Base-by-base conservation (phyloP, 92 coral and sea anemone species). In the Heteractis magnifica region DNA sequence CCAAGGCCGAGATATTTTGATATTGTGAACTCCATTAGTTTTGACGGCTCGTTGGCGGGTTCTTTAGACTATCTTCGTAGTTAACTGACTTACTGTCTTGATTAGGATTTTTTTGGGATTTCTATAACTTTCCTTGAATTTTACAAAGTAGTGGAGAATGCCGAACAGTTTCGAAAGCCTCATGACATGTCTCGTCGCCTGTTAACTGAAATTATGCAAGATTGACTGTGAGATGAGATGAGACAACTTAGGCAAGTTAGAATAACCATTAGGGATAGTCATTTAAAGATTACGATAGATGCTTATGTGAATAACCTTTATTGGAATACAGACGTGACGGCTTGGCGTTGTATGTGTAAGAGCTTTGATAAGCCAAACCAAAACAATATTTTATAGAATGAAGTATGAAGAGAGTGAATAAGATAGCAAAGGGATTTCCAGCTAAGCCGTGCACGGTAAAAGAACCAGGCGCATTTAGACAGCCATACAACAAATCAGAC, bases 41-140 rank as follows among this genome's bases (percentile, higher is more conserved):
- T 18, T 62, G 70, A 62, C 70, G 65, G 6, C 18, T 59, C 65
- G 65, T 59, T 59, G 65, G 65, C 65, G 70, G 70, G 70, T 62
- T 18, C 70, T 62, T 62, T 62, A 34, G 2, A 34, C 44, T 34
- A 62, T 62, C 26, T 62, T 23, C 20, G 23, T 5, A 62, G 6
- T 62, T 62, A 18, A 62, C 23, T n/a, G 70, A 62, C 21, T 20
- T 62, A 62, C 18, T 62, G 20, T 62, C 23, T 18, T 4, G 70
- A 62, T 62, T 18, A 18, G 70, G 70, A 62, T 18, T 62, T 62
- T n/a, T 18, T 20, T 19, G 70, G 70, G 20, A 18, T 18, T 62
- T 18, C 20, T 23, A 11, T 14, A 19, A 14, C 8, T 59, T 59
- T 12, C 6, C n/a, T 59, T 62, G 23, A 62, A 8, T 62, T 62